phyloP scores from a whole-genome alignment of 1,140 invertebrate species.

The Panagrolaimus sp. region DNA sequence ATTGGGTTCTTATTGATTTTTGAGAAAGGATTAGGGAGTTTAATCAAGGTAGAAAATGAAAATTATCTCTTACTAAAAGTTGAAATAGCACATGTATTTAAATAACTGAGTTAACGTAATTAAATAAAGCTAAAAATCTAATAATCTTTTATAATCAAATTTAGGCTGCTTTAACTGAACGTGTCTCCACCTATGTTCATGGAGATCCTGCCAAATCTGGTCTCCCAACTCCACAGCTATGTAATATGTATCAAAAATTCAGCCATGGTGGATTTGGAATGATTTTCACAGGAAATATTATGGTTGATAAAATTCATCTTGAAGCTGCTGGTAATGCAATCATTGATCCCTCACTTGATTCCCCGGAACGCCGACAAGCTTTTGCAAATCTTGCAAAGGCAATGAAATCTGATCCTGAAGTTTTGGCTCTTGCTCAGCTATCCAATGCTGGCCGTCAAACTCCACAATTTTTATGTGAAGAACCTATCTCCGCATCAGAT shows the following conservation, averaged over 20 bases:
- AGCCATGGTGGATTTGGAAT: constrained; percentile 17
- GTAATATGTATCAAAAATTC: constrained; percentile 15
- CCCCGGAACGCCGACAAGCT: background rate
- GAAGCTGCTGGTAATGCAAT: constrained; percentile 16
- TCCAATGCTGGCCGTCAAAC: background rate
- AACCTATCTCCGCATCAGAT: background rate
- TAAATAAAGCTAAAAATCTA: too few relatives aligned
- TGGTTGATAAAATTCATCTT: constrained; percentile 14
- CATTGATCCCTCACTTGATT: background rate
- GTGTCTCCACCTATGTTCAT: background rate
- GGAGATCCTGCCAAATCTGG: background rate
- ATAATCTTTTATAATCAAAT: too few relatives aligned
- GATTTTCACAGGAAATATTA: constrained; percentile 13
- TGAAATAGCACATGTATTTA: too few relatives aligned
- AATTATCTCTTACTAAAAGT: too few relatives aligned
- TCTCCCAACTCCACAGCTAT: background rate
- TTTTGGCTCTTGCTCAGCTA: constrained; percentile 6
- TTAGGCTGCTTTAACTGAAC: constrained; percentile 1
- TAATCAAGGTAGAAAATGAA: too few relatives aligned
- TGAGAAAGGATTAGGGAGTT: too few relatives aligned
- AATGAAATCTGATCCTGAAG: constrained; percentile 1
- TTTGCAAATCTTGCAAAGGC: background rate
- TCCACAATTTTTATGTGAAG: background rate
- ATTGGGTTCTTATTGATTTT: constrained; percentile 12
- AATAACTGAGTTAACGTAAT: too few relatives aligned